A percentile compares a stretch with the other conserved stretches of the same genome.
These are phyloP conservation scores for Odobenus rosmarus DNA, from an alignment of 2,113 vertebrate species.

Conservation along the genomic window DNA sequence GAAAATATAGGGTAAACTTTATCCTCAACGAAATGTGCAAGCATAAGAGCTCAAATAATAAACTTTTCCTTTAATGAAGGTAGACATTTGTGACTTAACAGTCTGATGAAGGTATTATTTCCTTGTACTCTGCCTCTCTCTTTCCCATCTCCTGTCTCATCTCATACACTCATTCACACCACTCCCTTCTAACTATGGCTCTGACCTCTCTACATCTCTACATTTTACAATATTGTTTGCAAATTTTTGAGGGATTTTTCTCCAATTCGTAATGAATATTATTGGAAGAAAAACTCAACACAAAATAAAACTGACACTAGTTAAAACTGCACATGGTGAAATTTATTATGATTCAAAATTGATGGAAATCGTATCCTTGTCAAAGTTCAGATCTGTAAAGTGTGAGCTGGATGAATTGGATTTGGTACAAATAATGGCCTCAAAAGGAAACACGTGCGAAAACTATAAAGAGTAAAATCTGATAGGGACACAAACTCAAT, in stretches of 20 bases:
- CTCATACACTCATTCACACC: not conserved
- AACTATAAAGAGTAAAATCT: not conserved
- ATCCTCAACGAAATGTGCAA: not conserved
- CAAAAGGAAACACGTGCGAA: not conserved
- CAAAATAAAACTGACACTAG: slow-evolving; percentile 10
- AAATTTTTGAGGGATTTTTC: not conserved
- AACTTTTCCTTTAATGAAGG: not conserved
- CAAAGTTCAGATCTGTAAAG: not conserved
- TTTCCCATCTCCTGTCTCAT: not conserved
- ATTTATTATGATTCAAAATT: not conserved
- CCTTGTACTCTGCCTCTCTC: not conserved
- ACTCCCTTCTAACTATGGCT: not conserved
- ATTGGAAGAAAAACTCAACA: not conserved
- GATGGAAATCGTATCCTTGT: not conserved
- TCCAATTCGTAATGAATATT: not conserved
- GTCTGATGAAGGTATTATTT: not conserved
- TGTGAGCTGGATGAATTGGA: not conserved
- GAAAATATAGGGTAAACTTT: not conserved
- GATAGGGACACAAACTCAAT: not conserved
- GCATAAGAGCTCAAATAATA: not conserved
- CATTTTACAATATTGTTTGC: not conserved
- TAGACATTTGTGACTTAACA: not conserved
- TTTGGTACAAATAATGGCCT: not conserved
- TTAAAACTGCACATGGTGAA: not conserved
- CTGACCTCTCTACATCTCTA: not conserved